Evolutionary conservation across 92 coral and sea anemone genomes (phyloP), one percentile per base, ranked within the genome.

Genomic region (Porites evermanni): DNA sequence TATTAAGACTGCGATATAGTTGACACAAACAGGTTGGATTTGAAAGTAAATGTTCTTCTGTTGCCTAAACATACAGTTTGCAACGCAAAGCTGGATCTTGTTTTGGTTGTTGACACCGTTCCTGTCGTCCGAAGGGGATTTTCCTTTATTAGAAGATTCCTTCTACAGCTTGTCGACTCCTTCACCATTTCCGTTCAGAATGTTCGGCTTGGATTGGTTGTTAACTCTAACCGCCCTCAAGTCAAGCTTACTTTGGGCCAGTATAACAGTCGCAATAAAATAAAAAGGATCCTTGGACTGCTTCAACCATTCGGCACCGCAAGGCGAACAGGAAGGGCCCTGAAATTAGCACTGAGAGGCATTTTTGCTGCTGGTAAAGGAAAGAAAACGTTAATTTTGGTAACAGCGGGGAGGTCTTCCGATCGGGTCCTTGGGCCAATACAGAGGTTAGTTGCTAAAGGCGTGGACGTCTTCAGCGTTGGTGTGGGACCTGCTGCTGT

Each of bases 41-140:
- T 14, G 16, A 56, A 11, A 56, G 1, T 56, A 3, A 14, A 56
- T 56, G 4, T 11, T 56, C 61, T 56, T 56, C 61, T 11, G 61
- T 56, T 56, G 61, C 17, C 12, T 56, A 0, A 56, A 56, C 61
- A 56, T 64, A 16, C 75, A 94, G 97, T 94, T 60, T 94, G 97
- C 53, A 86, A 89, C 64, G 88, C 93, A 26, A 88, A 90, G 78
- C 51, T 86, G 89, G 98, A 96, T 76, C 77, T 96, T 70, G 95
- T 77, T 19, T 94, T 96, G 21, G 91, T 96, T 44, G 82, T 96
- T 58, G 98, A 96, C 75, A 91, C 94, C n/a, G 94, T 93, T 17
- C 77, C 91, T 29, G 82, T 74, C 21, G 79, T 86, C 38, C 89
- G 89, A 4, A 80, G 81, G 72, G 78, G 84, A 56, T 89, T 94